A percentile compares a stretch with the other conserved stretches of the same genome.
phyloP scores from a whole-genome alignment of 2,888 invertebrate species.

The Aspidapion aeneum region DNA sequence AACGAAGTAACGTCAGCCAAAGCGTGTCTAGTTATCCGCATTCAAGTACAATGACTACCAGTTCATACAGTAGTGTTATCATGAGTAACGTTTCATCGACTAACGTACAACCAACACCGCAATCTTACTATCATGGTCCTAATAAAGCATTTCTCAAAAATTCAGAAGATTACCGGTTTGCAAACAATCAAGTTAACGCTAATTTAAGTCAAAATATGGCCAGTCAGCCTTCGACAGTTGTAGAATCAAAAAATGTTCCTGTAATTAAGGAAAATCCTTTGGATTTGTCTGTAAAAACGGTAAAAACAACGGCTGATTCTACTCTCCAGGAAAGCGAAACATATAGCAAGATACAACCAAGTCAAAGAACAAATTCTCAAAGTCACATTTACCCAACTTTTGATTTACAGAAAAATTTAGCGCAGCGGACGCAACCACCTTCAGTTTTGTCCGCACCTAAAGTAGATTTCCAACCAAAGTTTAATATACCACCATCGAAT shows the following conservation, averaged over 20 bases:
- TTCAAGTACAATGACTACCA: slow-evolving; percentile 36
- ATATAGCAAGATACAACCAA: not conserved
- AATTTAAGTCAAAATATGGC: slow-evolving; percentile 7
- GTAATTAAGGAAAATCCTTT: slow-evolving; percentile 64
- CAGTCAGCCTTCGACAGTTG: slow-evolving; percentile 1
- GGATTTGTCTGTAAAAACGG: slow-evolving; percentile 85
- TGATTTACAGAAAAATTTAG: slow-evolving; percentile 38
- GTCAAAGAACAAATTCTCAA: not conserved
- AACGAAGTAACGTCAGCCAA: slow-evolving; percentile 15
- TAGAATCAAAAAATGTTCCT: slow-evolving; percentile 5
- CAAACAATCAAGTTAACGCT: slow-evolving; percentile 24
- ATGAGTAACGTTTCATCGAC: slow-evolving; percentile 41
- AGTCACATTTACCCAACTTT: slow-evolving; percentile 36
- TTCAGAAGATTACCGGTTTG: slow-evolving; percentile 13
- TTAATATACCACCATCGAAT: slow-evolving; percentile 49
- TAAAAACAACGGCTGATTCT: slow-evolving; percentile 84
- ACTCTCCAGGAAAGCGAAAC: slow-evolving; percentile 59
- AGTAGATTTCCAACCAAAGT: slow-evolving; percentile 77
- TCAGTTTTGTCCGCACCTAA: slow-evolving; percentile 60
- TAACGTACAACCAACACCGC: slow-evolving; percentile 32
- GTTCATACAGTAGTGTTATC: slow-evolving; percentile 31
- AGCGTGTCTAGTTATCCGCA: slow-evolving; percentile 24
- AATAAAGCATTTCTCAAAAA: not conserved
- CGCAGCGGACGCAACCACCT: slow-evolving; percentile 34
- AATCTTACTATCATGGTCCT: not conserved